Evolutionary conservation across 2,113 vertebrate genomes (phyloP).

Genomic region (Nerophis ophidion): DNA sequence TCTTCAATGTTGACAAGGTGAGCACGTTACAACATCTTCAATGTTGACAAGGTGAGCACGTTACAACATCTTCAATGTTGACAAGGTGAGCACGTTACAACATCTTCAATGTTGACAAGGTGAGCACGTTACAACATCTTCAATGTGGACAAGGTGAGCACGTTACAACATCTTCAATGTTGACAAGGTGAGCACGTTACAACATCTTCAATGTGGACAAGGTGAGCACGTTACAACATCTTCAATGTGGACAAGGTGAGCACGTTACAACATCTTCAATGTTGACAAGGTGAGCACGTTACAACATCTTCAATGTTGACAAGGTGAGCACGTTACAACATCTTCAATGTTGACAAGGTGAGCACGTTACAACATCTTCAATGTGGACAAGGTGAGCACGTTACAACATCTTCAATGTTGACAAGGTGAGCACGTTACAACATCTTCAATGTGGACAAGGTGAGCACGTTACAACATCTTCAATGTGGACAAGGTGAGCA

Average conservation of each 20-base stretch:
- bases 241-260: too few species aligned
- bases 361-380: neutral
- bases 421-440: neutral
- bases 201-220: too few species aligned
- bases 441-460: too few species aligned
- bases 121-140: neutral
- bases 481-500: too few species aligned
- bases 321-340: neutral
- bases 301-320: neutral
- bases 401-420: neutral
- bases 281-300: too few species aligned
- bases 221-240: neutral
- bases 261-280: neutral
- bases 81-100: neutral
- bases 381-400: too few species aligned
- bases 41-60: too few species aligned
- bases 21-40: neutral
- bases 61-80: neutral
- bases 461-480: neutral
- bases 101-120: too few species aligned
- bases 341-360: too few species aligned
- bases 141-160: too few species aligned
- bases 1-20: too few species aligned
- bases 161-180: neutral
- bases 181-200: neutral